Base-by-base conservation (phyloP, 30 jellyfish, hydroid and myxozoan genomes). In the Turritopsis dohrnii region DNA sequence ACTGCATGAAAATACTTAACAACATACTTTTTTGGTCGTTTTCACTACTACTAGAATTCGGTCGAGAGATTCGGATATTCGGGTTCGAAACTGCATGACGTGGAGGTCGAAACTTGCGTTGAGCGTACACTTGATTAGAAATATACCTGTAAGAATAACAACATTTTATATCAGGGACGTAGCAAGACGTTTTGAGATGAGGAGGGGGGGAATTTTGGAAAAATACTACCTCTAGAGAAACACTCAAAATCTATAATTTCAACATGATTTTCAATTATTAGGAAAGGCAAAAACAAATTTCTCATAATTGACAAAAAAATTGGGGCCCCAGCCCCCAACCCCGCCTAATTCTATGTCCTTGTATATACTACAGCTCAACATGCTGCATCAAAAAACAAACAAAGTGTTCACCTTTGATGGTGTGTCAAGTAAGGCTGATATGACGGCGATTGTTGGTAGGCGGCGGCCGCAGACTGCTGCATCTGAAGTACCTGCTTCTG, bases 1-100 rank as follows among this genome's bases (percentile, higher is more conserved):
- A 41, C 17, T 75, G 83, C 28, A 52, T 0, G 41, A 75, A 9
- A 1, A 27, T 13, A 75, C 53, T 9, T n/a, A 79, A 1, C 0
- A 19, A 31, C 86, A 65, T 71, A 82, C 89, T 82, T 65, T 82
- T 82, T n/a, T 82, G 89, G 52, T 82, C 89, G 76, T 72, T 65
- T 66, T 82, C 89, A 16, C 83, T 65, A 82, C 74, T 18, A 66
- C 71, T 66, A 65, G 89, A 82, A 82, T 82, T 82, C 25, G 89
- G 89, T 65, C 89, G 89, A 25, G 86, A 65, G 19, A 82, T 82
- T 18, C 89, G 85, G 0, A 82, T 82, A 30, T 82, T 86, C 27
- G 71, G 86, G 31, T 52, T 71, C 18, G 41, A 27, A 1, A 25
- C 52, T 52, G 79, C 52, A 28, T 65, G 86, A 21, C 71, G 52